Percentiles rank a stretch among this genome's conserved stretches.
Conservation (phyloP, 1,140 invertebrate genomes). For the Hycleus phaleratus region DNA sequence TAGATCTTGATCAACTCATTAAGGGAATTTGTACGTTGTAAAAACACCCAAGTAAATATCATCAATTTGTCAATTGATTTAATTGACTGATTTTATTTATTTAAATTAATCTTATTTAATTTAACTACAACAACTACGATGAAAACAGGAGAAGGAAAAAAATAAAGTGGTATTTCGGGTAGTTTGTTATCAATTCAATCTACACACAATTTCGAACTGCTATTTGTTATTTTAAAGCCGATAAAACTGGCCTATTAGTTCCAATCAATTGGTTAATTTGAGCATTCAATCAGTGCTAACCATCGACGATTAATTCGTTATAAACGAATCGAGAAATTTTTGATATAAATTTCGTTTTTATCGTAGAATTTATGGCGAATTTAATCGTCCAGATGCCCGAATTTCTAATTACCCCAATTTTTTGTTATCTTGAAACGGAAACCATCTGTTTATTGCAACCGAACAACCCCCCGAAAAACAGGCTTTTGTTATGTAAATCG, state of each 20-base stretch:
- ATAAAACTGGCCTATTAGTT: constrained; percentile 24
- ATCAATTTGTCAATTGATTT: constrained; percentile 27
- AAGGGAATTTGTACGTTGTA: constrained; percentile 15
- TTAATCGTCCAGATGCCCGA: too few species aligned
- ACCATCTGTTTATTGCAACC: too few species aligned
- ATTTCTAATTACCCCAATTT: too few species aligned
- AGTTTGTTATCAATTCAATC: constrained; percentile 26
- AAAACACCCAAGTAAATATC: neutral
- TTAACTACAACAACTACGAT: too few species aligned
- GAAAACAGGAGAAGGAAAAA: constrained; percentile 13
- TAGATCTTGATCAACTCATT: constrained; percentile 2
- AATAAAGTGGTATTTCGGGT: constrained; percentile 28
- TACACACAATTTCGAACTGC: constrained; percentile 10
- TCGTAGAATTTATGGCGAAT: too few species aligned
- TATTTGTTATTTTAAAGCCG: constrained; percentile 24
- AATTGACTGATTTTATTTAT: constrained; percentile 19
- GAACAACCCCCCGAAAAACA: too few species aligned
- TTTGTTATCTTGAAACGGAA: too few species aligned
- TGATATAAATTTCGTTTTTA: too few species aligned
- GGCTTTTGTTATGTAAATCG: too few species aligned
- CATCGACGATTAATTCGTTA: too few species aligned
- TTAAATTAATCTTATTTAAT: too few species aligned
- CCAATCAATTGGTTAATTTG: constrained; percentile 30
- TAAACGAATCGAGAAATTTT: too few species aligned
- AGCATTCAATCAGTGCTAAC: constrained; percentile 17